A percentile compares a stretch with the other conserved stretches of the same genome.
Evolutionary conservation across 2,797 vertebrate species (phyloP).

Genomic region (Lithobates sylvaticus): DNA sequence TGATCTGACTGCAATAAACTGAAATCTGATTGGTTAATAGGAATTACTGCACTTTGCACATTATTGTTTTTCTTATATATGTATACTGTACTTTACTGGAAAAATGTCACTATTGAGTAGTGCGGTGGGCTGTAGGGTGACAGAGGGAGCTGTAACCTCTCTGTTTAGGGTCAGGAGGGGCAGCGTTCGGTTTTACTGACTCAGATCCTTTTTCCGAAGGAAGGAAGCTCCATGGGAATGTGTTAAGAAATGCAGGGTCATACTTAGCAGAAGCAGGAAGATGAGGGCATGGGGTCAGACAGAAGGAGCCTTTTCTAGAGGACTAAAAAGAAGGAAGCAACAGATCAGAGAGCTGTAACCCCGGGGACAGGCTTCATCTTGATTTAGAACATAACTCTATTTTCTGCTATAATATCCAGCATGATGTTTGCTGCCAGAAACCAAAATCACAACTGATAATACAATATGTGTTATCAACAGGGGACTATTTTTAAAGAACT

Average conservation of each 20-base stretch:
- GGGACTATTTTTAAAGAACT: too few relatives aligned
- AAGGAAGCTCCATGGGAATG: constrained; percentile 34
- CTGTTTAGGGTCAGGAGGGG: constrained; percentile 7
- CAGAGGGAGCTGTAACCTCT: neutral
- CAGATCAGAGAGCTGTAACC: neutral
- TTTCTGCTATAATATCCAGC: too few relatives aligned
- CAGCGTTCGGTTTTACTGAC: constrained; percentile 28
- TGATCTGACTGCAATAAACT: too few relatives aligned
- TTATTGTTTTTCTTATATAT: too few relatives aligned
- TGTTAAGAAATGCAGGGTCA: constrained; percentile 36
- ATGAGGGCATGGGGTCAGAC: constrained; percentile 8
- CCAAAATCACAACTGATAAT: neutral
- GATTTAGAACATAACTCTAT: neutral
- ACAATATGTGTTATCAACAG: too few relatives aligned
- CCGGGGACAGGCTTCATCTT: neutral
- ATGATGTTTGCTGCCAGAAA: neutral
- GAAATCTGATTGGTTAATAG: too few relatives aligned
- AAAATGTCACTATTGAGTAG: too few relatives aligned
- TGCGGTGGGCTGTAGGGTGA: neutral
- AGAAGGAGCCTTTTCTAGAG: neutral
- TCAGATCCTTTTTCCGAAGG: constrained; percentile 55
- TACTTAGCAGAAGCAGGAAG: neutral
- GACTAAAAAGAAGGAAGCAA: constrained; percentile 6
- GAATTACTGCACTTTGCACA: too few relatives aligned
- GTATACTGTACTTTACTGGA: too few relatives aligned